Evolutionary conservation across 2,888 invertebrate genomes (phyloP).

Genomic region (Choristoneura rosaceana): DNA sequence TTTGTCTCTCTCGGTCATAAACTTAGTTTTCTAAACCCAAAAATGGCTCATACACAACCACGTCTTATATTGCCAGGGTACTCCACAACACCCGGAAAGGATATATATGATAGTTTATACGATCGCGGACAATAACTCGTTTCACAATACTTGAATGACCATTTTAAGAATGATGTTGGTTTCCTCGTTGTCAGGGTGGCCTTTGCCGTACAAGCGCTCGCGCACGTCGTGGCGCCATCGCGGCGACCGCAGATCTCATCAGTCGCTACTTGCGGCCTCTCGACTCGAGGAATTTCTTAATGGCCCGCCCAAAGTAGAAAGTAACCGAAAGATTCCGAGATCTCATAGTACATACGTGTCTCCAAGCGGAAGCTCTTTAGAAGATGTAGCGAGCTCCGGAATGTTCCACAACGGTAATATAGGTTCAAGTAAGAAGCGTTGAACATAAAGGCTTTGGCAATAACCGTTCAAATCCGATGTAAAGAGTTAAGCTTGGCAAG

Average conservation of each 20-base stretch:
- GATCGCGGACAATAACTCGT: too few species aligned
- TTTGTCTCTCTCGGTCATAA: too few species aligned
- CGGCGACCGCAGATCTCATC: slow-evolving; percentile 41
- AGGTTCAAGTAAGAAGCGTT: slow-evolving; percentile 51
- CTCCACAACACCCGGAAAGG: too few species aligned
- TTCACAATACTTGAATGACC: too few species aligned
- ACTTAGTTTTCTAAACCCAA: too few species aligned
- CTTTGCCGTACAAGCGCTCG: slow-evolving; percentile 45
- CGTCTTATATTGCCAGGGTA: too few species aligned
- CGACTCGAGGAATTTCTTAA: slow-evolving; percentile 57
- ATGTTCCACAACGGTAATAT: slow-evolving; percentile 52
- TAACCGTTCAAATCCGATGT: slow-evolving; percentile 69
- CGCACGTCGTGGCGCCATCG: slow-evolving; percentile 43
- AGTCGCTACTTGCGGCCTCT: slow-evolving; percentile 36
- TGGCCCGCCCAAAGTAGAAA: slow-evolving; percentile 54
- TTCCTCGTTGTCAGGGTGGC: slow-evolving; percentile 42
- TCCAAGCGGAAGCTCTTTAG: slow-evolving; percentile 34
- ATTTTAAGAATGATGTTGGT: neutral
- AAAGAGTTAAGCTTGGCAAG: slow-evolving; percentile 62
- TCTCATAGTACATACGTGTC: slow-evolving; percentile 50
- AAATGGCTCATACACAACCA: too few species aligned
- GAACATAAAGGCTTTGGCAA: slow-evolving; percentile 67
- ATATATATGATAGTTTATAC: too few species aligned
- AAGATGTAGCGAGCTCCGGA: slow-evolving; percentile 25
- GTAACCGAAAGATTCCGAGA: slow-evolving; percentile 53